Conservation (phyloP, 2,888 invertebrate genomes). For the Apeira syringaria region DNA sequence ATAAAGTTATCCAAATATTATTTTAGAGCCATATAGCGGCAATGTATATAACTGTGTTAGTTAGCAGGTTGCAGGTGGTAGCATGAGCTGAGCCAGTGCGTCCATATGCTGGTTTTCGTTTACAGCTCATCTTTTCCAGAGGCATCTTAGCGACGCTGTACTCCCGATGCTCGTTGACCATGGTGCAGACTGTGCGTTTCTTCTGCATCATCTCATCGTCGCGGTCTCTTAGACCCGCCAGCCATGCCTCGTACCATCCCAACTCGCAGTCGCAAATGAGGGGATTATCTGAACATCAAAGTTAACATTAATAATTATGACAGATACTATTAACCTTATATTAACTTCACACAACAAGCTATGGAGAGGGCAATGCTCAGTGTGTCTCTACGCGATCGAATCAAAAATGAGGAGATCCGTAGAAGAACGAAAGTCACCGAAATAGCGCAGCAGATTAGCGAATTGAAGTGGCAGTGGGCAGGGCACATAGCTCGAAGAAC, state of each 20-base stretch:
- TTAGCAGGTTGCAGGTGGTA: conserved; percentile 43
- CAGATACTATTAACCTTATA: no score
- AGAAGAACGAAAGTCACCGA: no score
- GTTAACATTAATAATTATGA: no score
- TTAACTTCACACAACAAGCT: no score
- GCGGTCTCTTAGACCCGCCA: conserved; percentile 89
- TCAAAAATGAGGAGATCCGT: no score
- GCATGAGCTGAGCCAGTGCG: conserved; percentile 54
- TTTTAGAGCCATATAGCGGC: conserved; percentile 62
- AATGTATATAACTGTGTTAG: conserved; percentile 50
- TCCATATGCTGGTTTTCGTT: conserved; percentile 84
- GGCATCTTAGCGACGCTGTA: conserved; percentile 93
- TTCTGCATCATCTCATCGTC: conserved; percentile 95
- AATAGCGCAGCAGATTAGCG: no score
- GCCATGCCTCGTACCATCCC: conserved; percentile 93
- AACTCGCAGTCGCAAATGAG: conserved; percentile 94
- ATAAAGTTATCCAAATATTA: conserved; percentile 32
- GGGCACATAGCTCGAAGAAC: no score
- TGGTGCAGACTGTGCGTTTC: conserved; percentile 92
- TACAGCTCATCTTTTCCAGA: conserved; percentile 92
- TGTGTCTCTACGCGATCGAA: no score
- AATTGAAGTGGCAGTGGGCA: no score
- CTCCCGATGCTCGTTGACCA: conserved; percentile 91
- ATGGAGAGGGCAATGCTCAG: no score
- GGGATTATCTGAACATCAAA: conserved; percentile 88